Evolutionary conservation across 2,888 invertebrate species (phyloP), one percentile per base, ranked within the genome.

Genomic region (Rapana venosa): DNA sequence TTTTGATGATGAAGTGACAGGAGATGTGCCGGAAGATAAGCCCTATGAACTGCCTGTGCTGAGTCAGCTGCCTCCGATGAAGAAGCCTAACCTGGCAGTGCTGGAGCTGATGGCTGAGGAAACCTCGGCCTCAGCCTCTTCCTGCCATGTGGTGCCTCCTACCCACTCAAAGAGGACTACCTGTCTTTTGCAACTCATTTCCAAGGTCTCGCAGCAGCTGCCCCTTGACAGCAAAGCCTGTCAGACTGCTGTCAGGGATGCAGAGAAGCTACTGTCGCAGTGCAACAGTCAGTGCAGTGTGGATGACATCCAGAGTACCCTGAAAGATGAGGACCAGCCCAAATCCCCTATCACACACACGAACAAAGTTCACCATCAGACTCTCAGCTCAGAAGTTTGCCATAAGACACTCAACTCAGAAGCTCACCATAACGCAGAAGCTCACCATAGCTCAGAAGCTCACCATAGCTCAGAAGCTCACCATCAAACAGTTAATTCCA

Each of bases 11-110:
- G 87, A 74, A 5, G 30, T 66, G 1, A 56, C 66, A 13, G 30
- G 26, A 0, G 84, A 90, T 30, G 26, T 61, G 13, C 35, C 83
- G 20, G 87, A 90, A 56, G 30, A 36, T 2, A 84, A 81, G 32
- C 81, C 83, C 17, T 84, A 88, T 36, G 88, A 88, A 30, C 84
- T 88, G 26, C 88, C 88, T 11, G 81, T 88, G 58, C 47, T 88
- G 35, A 88, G 88, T 35, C 84, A 20, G 15, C 36, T 88, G 17
- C 88, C 88, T 70, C 88, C 88, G 2, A 20, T 88, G 5, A 35
- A 47, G 6, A 83, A 88, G 8, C 83, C 47, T 0, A n/a, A 88
- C 84, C 61, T 61, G 1, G 58, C 61, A 22, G 84, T 88, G n/a
- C 70, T 88, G 30, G 70, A 88, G 13, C 35, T 88, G 26, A 58